Conservation (phyloP, 2,113 vertebrate genomes). For the Megaptera novaeangliae region DNA sequence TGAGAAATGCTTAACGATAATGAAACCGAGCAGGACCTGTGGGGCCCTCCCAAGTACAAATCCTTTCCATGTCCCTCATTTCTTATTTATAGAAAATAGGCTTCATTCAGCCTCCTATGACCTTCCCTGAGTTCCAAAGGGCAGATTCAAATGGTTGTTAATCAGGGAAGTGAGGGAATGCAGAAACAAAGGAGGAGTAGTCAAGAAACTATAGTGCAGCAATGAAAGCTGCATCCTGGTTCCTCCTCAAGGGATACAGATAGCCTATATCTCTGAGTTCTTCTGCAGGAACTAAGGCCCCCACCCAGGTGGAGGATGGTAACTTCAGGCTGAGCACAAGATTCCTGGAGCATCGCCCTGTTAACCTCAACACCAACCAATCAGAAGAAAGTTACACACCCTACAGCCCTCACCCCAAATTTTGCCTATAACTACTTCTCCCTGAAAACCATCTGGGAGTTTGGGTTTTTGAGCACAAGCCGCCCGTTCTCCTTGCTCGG, state of each 20-base stretch:
- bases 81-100: not conserved
- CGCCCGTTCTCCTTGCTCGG: not conserved
- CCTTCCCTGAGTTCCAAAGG: not conserved
- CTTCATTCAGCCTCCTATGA: not conserved
- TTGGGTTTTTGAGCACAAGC: not conserved
- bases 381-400: not conserved
- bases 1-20: conserved; percentile 28
- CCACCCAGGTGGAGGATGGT: not conserved
- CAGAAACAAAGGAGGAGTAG: not conserved
- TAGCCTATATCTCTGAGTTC: not conserved
- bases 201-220: not conserved
- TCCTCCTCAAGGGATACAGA: not conserved
- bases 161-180: not conserved
- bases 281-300: not conserved
- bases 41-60: not conserved
- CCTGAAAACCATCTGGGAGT: not conserved
- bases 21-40: not conserved
- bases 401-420: not conserved
- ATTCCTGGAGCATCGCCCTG: not conserved
- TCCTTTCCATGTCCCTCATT: not conserved
- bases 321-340: not conserved
- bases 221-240: not conserved
- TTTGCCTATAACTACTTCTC: not conserved
- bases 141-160: not conserved
- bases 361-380: not conserved